phyloP scores from a whole-genome alignment of 30 jellyfish, hydroid and myxozoan genomes.

The Clytia hemisphaerica region DNA sequence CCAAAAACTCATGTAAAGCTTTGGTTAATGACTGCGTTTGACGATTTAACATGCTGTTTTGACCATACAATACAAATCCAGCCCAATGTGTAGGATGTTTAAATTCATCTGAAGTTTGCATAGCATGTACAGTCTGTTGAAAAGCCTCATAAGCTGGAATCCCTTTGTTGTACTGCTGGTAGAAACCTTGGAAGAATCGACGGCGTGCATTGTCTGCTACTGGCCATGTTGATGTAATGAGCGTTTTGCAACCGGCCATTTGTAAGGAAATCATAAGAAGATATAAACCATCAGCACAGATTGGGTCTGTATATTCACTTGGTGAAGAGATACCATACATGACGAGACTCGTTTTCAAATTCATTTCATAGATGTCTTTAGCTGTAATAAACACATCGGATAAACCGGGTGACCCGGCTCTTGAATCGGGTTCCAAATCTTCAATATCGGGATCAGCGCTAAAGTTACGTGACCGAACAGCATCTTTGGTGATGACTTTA shows the following conservation, averaged over 20 bases:
- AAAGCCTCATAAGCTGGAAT: conserved; percentile 49
- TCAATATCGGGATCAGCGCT: conserved; percentile 67
- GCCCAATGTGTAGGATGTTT: conserved; percentile 90
- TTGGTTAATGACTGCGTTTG: conserved; percentile 68
- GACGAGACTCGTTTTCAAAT: conserved; percentile 53
- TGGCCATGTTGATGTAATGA: conserved; percentile 82
- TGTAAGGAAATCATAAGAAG: conserved; percentile 58
- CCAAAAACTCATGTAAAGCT: conserved; percentile 59
- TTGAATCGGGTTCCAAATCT: conserved; percentile 37
- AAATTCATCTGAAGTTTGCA: conserved; percentile 43
- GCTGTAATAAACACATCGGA: conserved; percentile 48
- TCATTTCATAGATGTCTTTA: conserved; percentile 38
- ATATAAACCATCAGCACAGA: conserved; percentile 49
- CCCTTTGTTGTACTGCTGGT: conserved; percentile 46
- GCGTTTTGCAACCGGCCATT: conserved; percentile 79
- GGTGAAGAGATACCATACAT: conserved; percentile 60
- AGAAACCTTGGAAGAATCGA: conserved; percentile 51
- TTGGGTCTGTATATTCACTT: conserved; percentile 30
- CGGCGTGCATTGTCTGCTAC: conserved; percentile 44
- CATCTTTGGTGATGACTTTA: conserved; percentile 50
- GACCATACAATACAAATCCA: conserved; percentile 71
- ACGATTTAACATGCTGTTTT: conserved; percentile 42
- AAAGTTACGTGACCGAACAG: conserved; percentile 40
- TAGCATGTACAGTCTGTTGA: conserved; percentile 35
- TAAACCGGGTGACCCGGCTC: conserved; percentile 52